Percentiles rank a stretch among this genome's conserved stretches.
Evolutionary conservation across 1,140 invertebrate genomes (phyloP).

Genomic region (Trissolcus basalis): DNA sequence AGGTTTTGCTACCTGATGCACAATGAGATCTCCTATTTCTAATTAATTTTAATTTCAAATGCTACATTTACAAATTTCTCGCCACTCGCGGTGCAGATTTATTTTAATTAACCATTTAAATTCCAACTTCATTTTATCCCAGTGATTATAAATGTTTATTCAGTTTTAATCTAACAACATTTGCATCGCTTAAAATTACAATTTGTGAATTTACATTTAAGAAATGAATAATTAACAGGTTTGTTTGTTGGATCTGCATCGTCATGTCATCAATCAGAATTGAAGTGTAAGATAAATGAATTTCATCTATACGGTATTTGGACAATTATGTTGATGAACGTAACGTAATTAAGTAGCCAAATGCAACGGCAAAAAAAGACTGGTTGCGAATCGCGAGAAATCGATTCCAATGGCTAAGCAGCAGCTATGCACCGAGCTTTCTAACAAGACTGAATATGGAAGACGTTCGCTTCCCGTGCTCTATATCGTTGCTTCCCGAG

Average conservation of each 20-base stretch:
- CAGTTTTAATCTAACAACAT: no score
- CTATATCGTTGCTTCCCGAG: slow-evolving; percentile 41
- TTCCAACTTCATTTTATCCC: no score
- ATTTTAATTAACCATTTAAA: background rate
- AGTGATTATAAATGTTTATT: no score
- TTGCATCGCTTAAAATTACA: no score
- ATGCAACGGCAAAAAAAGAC: slow-evolving; percentile 54
- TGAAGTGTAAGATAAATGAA: slow-evolving; percentile 7
- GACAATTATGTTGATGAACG: slow-evolving; percentile 39
- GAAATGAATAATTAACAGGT: no score
- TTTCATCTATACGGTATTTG: no score
- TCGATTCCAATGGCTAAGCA: slow-evolving; percentile 63
- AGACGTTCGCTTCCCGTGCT: slow-evolving; percentile 39
- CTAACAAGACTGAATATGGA: slow-evolving; percentile 56
- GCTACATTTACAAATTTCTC: no score
- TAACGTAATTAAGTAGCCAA: slow-evolving; percentile 59
- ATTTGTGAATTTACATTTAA: no score
- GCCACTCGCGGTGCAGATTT: background rate
- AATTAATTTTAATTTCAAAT: background rate
- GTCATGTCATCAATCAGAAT: no score
- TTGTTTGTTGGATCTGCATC: no score
- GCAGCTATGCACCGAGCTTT: slow-evolving; percentile 55
- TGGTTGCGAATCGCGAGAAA: slow-evolving; percentile 58
- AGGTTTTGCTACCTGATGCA: slow-evolving; percentile 59
- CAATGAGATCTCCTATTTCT: slow-evolving; percentile 32